phyloP scores from a whole-genome alignment of 2,797 vertebrate species.

The Brotula barbata region DNA sequence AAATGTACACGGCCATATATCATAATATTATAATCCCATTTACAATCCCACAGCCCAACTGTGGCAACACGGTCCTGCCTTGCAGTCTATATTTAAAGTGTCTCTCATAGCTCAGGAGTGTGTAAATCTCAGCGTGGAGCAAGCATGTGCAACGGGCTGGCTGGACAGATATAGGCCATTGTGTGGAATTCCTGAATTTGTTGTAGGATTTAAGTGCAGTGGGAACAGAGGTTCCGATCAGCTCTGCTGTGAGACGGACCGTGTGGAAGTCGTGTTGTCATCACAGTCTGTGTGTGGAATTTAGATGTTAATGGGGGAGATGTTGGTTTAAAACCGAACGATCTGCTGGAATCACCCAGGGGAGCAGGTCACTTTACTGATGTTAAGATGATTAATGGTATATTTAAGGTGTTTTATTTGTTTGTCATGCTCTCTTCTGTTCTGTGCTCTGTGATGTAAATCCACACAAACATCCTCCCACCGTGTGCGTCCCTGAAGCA shows the following conservation, averaged over 20 bases:
- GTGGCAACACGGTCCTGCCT: conserved; percentile 76
- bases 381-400: conserved; percentile 59
- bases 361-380: conserved; percentile 47
- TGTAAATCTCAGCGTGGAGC: conserved; percentile 48
- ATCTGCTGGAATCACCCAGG: conserved; percentile 40
- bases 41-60: conserved; percentile 81
- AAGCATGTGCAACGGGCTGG: conserved; percentile 53
- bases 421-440: conserved; percentile 39
- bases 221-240: conserved; percentile 16
- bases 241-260: conserved; percentile 8
- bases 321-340: background rate
- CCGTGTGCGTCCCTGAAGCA: background rate
- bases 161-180: conserved; percentile 51
- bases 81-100: conserved; percentile 78
- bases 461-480: conserved; percentile 16
- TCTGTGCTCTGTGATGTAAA: conserved; percentile 18
- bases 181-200: conserved; percentile 54
- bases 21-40: conserved; percentile 82
- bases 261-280: conserved; percentile 1
- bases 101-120: conserved; percentile 66
- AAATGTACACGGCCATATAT: conserved; percentile 74
- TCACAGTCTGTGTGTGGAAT: conserved; percentile 16
- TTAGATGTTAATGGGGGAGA: conserved; percentile 18
- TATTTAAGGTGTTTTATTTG: conserved; percentile 37
- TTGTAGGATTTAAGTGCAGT: conserved; percentile 31